Base-by-base conservation (phyloP, 2,797 vertebrate species). In the Adrianichthys oophorus region DNA sequence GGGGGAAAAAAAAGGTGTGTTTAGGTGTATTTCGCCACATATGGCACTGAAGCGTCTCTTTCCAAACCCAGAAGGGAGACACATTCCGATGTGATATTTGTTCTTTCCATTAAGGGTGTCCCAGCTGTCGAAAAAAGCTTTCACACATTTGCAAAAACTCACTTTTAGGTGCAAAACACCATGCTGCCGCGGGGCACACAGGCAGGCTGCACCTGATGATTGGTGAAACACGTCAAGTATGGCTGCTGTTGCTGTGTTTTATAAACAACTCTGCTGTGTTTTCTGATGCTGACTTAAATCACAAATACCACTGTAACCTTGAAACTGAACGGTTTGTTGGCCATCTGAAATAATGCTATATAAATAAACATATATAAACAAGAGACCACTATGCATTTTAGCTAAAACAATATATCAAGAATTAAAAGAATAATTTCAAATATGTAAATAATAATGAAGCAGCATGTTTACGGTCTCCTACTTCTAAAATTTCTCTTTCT, bases 81-180 rank as follows among this genome's bases (percentile, higher is more conserved):
- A 29, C 4, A 41, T 42, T 47, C 12, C 19, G 32, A 49, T 51
- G 40, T 41, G 37, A 66, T 24, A 1, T 24, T 17, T 1, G 52
- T 41, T 65, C 24, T 51, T 26, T 41, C 37, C 10, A 24, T 47
- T n/a, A 14, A 23, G 14, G 15, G 49, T 16, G 8, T 50, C 44
- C 15, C 41, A 12, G 43, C 26, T 56, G 26, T 42, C 59, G 44
- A 19, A 41, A 6, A 4, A 5, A 54, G 51, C 13, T 2, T 29
- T 53, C 37, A 29, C 42, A 58, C 19, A 1, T 29, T 24, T 40
- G 48, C 19, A 52, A 21, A 21, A 52, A 42, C 17, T 50, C n/a
- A 55, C 21, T 48, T 48, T 2, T 4, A n/a, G 2, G 19, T 68
- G 24, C 26, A 29, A 61, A 71, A 66, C 15, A n/a, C 8, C 19